Percentiles rank a stretch among this genome's conserved stretches.
These are phyloP conservation scores for Scaptomyza polygonia DNA, from an alignment of 2,888 invertebrate species.

Conservation along the genomic window DNA sequence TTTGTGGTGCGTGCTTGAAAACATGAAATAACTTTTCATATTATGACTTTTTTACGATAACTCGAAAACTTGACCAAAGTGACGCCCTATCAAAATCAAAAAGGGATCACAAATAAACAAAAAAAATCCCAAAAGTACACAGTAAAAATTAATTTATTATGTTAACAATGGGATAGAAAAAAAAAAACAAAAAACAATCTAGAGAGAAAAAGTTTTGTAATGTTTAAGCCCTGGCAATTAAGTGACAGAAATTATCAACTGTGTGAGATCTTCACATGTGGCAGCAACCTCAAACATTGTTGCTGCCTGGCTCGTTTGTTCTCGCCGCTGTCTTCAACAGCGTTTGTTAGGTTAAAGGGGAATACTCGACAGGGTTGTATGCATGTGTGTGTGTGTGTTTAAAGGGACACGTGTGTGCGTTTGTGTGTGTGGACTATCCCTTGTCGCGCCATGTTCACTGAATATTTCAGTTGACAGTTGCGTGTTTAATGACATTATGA, in stretches of 20 bases:
- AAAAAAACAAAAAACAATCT: slow-evolving; percentile 6
- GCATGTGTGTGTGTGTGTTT: neutral
- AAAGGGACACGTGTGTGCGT: slow-evolving; percentile 5
- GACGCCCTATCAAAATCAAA: slow-evolving; percentile 28
- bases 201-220: slow-evolving; percentile 67
- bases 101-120: neutral
- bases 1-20: slow-evolving; percentile 47
- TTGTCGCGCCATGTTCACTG: slow-evolving; percentile 57
- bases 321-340: slow-evolving; percentile 45
- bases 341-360: slow-evolving; percentile 3
- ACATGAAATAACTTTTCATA: slow-evolving; percentile 45
- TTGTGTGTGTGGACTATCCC: slow-evolving; percentile 37
- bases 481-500: slow-evolving; percentile 78
- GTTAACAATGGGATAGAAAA: slow-evolving; percentile 62
- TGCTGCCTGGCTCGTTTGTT: slow-evolving; percentile 44
- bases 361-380: neutral
- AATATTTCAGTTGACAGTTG: slow-evolving; percentile 64
- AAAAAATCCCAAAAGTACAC: slow-evolving; percentile 10
- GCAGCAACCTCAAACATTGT: slow-evolving; percentile 27
- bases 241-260: slow-evolving; percentile 73
- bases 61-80: slow-evolving; percentile 24
- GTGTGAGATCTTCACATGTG: slow-evolving; percentile 72
- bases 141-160: slow-evolving; percentile 72
- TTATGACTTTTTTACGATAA: slow-evolving; percentile 51
- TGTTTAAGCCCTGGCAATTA: slow-evolving; percentile 77